Percentiles rank a stretch among this genome's conserved stretches.
These are phyloP conservation scores for Mirounga angustirostris DNA, from an alignment of 2,113 vertebrate genomes.

Conservation along the genomic window DNA sequence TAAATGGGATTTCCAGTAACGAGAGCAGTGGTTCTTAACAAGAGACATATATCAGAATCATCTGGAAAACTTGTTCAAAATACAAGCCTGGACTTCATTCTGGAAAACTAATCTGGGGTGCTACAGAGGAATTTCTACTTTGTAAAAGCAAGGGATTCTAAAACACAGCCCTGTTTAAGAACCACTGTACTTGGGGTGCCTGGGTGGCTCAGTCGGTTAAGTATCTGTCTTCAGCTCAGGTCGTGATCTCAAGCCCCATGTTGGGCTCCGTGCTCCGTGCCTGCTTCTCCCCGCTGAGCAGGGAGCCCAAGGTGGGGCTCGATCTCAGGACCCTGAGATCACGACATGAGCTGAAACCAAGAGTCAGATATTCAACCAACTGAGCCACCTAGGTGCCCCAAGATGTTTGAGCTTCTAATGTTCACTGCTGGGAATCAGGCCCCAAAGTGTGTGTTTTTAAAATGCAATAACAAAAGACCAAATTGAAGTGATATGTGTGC, in stretches of 20 bases:
- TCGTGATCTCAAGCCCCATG: no score
- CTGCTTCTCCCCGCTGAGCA: not conserved
- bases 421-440: not conserved
- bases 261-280: no score
- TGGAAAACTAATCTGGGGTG: not conserved
- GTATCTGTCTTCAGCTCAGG: no score
- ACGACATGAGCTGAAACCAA: not conserved
- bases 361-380: no score
- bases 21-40: not conserved
- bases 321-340: not conserved
- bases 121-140: not conserved
- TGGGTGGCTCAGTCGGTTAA: no score
- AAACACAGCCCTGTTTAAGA: not conserved
- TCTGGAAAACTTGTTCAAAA: not conserved
- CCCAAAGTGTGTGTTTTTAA: not conserved
- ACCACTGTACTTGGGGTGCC: not conserved
- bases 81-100: not conserved
- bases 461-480: not conserved
- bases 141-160: not conserved
- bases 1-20: not conserved
- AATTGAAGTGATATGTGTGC: not conserved
- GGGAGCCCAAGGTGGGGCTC: not conserved
- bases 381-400: no score
- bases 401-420: not conserved
- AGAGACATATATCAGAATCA: not conserved